phyloP scores from a whole-genome alignment of 1,140 invertebrate species.

The Megalonaias nervosa region DNA sequence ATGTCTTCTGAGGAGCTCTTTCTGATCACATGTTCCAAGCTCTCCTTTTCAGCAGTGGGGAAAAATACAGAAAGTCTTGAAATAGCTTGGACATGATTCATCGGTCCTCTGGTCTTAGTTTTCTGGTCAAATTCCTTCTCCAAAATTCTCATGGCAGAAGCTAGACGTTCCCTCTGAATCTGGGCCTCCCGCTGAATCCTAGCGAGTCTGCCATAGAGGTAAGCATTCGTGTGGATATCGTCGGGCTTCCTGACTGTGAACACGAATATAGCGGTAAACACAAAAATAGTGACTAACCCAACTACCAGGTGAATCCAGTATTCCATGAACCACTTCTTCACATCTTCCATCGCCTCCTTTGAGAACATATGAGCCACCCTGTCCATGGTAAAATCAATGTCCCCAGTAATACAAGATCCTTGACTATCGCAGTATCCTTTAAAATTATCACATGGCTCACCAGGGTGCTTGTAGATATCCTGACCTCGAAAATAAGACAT shows the following conservation, averaged over 20 bases:
- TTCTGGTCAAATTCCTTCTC: slow-evolving; percentile 17
- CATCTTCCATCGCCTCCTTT: slow-evolving; percentile 22
- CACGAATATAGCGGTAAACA: slow-evolving; percentile 18
- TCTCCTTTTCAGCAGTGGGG: slow-evolving; percentile 26
- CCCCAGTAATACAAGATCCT: slow-evolving; percentile 35
- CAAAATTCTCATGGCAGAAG: slow-evolving; percentile 4
- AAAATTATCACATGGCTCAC: slow-evolving; percentile 38
- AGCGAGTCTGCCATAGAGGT: slow-evolving; percentile 30
- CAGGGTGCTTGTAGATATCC: slow-evolving; percentile 10
- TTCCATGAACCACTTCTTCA: slow-evolving; percentile 42
- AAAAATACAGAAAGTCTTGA: slow-evolving; percentile 44
- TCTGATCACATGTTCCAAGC: slow-evolving; percentile 20
- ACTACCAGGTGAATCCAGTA: slow-evolving; percentile 53
- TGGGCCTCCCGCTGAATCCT: slow-evolving; percentile 24
- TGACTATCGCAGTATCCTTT: slow-evolving; percentile 45
- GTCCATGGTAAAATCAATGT: slow-evolving; percentile 19
- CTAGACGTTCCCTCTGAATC: slow-evolving; percentile 18
- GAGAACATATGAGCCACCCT: slow-evolving; percentile 36
- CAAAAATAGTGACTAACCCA: slow-evolving; percentile 7
- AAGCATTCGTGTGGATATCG: slow-evolving; percentile 27
- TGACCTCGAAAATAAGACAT: neutral
- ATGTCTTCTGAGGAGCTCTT: slow-evolving; percentile 36
- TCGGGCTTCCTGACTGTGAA: slow-evolving; percentile 1
- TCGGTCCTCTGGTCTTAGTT: neutral
- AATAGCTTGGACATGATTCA: slow-evolving; percentile 26